Evolutionary conservation across 2,888 invertebrate species (phyloP), one percentile per base, ranked within the genome.

Genomic region (Ophraella communa): DNA sequence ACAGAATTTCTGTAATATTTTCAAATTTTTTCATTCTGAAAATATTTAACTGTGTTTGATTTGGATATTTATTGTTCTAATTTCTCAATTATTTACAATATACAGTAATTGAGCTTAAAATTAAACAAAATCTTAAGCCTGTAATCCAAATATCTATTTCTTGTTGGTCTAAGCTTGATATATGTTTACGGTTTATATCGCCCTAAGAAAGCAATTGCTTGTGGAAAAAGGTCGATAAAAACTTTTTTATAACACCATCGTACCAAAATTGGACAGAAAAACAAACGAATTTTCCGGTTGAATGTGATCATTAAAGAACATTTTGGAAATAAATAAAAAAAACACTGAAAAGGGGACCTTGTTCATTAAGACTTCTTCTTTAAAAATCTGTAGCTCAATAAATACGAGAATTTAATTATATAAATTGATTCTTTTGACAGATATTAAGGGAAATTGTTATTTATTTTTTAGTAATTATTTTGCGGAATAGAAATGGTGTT

Each of bases 221-320:
- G 18, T 30, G 11, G 35, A 33, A 30, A 20, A 21, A 18, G 47
- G 49, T 58, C 58, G 47, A 58, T 58, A 58, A 58, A 58, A 58
- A 58, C 30, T 49, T 58, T 21, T 58, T 58, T 58, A 58, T 35
- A 49, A 21, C 33, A 18, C 23, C 24, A 49, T 58, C 49, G 47
- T 33, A 47, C 21, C 11, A 8, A 57, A 47, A 57, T 57, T 57
- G 33, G 58, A 47, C 49, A 14, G 47, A 33, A 49, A 58, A 58
- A 58, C 49, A 35, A 21, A 45, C 20, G 24, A 17, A 58, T 17
- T 58, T 49, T 49, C 14, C 10, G 49, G 45, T 14, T 57, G 47
- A 44, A 57, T 20, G 30, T 8, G 47, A 47, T 47, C 47, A 20
- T 47, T 57, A 56, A 4, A 21, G 21, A 23, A 58, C 47, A 33